These are phyloP conservation scores for Willisornis vidua DNA, from an alignment of 2,113 vertebrate species.

Conservation along the genomic window DNA sequence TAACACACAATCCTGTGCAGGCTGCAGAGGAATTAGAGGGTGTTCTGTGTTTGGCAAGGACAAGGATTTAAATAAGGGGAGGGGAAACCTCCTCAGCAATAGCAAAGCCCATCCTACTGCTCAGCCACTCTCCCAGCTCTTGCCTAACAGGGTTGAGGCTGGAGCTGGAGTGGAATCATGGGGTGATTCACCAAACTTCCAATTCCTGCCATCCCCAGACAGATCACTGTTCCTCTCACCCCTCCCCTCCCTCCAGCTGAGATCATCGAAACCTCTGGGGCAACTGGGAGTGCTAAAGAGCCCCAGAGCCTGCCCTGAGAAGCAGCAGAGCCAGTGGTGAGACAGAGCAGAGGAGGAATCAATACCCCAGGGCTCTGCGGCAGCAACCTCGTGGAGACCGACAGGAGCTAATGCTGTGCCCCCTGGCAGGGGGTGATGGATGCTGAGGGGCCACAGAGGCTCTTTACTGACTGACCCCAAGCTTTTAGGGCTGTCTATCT, in stretches of 20 bases:
- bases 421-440: background rate
- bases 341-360: background rate
- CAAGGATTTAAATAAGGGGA: background rate
- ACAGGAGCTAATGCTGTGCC: background rate
- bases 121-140: background rate
- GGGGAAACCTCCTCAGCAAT: background rate
- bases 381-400: fast-evolving
- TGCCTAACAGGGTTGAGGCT: background rate
- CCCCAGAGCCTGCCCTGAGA: background rate
- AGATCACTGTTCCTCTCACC: background rate
- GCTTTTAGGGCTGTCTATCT: background rate
- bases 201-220: background rate
- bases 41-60: background rate
- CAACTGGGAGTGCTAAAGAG: background rate
- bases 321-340: background rate
- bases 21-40: background rate
- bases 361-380: background rate
- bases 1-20: background rate
- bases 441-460: background rate
- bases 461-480: background rate
- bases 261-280: background rate
- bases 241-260: background rate
- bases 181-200: background rate
- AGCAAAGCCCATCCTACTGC: background rate
- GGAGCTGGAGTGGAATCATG: fast-evolving